Evolutionary conservation across 2,113 vertebrate genomes (phyloP).

Genomic region (Oriolus oriolus): DNA sequence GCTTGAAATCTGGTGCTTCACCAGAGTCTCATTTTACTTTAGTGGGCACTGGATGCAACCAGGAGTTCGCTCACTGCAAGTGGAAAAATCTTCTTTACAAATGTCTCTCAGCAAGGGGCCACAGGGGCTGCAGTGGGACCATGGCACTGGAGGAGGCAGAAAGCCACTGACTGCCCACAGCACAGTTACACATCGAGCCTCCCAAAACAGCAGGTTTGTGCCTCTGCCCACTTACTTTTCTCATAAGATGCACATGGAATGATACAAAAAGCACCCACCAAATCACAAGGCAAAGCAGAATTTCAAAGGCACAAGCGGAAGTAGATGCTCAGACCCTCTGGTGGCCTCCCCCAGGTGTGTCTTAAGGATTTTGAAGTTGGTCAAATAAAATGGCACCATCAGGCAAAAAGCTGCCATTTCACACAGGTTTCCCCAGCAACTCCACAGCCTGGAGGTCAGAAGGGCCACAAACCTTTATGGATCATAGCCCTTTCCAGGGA

Average conservation of each 20-base stretch:
- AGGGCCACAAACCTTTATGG: neutral
- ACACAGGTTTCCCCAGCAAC: neutral
- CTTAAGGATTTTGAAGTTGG: neutral
- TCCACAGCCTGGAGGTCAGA: neutral
- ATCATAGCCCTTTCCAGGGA: neutral
- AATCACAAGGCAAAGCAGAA: neutral
- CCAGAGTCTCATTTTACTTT: neutral
- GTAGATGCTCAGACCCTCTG: neutral
- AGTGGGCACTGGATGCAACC: neutral
- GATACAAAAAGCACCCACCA: rapidly evolving
- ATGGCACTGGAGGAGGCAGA: neutral
- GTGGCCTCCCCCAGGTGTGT: neutral
- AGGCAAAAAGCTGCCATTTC: neutral
- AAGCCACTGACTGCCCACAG: too few relatives aligned
- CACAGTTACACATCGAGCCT: rapidly evolving
- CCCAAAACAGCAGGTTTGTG: neutral
- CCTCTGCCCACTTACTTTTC: neutral
- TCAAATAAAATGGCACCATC: neutral
- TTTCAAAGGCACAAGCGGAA: neutral
- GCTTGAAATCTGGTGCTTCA: neutral
- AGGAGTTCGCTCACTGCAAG: neutral
- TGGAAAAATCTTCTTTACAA: neutral
- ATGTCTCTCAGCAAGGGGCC: rapidly evolving
- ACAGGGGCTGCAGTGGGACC: neutral
- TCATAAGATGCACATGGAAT: rapidly evolving